A percentile compares a stretch with the other conserved stretches of the same genome.
Conservation (phyloP, 2,797 vertebrate genomes). For the Phrynocephalus guinanensis region DNA sequence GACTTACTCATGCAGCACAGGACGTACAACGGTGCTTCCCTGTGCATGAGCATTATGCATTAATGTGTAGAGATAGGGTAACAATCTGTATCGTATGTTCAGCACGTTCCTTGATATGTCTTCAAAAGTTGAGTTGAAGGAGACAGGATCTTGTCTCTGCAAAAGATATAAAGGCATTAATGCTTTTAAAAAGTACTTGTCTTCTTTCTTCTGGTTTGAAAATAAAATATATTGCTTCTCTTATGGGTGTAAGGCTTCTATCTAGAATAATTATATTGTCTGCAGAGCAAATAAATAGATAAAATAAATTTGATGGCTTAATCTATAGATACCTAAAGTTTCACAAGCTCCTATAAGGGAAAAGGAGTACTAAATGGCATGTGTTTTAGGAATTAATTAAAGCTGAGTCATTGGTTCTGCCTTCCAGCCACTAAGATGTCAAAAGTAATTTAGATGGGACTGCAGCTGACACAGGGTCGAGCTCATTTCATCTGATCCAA, state of each 20-base stretch:
- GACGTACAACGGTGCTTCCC: conserved; percentile 86
- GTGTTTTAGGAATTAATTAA: neutral
- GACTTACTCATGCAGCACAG: conserved; percentile 90
- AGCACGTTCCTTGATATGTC: conserved; percentile 78
- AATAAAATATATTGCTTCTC: neutral
- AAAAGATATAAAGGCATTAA: neutral
- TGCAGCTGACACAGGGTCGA: neutral
- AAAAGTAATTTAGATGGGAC: neutral
- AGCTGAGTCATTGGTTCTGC: neutral
- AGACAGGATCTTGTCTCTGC: conserved; percentile 90
- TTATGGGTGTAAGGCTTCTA: neutral
- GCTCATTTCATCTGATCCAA: neutral
- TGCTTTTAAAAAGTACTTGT: neutral
- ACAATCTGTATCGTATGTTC: conserved; percentile 85
- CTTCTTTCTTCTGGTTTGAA: neutral
- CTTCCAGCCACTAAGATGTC: neutral
- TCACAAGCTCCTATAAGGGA: neutral
- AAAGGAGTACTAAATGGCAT: neutral
- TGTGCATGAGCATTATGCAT: conserved; percentile 83
- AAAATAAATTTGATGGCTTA: neutral
- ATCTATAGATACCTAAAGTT: neutral
- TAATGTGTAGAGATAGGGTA: conserved; percentile 90
- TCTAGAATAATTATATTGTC: neutral
- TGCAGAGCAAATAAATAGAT: neutral
- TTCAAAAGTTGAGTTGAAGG: conserved; percentile 80